Evolutionary conservation across 2,797 vertebrate species (phyloP).

Genomic region (Sandelia bainsii): DNA sequence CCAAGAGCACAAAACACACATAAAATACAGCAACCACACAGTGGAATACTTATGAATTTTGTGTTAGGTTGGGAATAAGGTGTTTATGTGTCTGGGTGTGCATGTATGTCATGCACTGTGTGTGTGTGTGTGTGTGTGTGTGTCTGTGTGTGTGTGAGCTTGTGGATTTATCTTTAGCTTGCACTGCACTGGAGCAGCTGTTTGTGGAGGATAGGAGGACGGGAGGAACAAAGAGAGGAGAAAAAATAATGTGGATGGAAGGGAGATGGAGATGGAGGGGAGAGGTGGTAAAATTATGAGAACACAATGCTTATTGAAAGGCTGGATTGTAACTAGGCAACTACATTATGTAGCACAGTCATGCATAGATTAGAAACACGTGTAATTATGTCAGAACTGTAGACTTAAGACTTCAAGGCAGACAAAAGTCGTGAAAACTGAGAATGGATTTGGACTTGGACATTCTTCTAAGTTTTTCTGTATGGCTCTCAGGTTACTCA

Average conservation of each 20-base stretch:
- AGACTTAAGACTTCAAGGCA: not conserved
- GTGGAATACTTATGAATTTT: not conserved
- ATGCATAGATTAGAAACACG: not conserved
- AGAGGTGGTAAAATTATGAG: not conserved
- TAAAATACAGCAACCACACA: not conserved
- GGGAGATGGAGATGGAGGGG: slow-evolving; percentile 19
- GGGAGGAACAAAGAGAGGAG: slow-evolving; percentile 44
- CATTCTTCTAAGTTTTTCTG: too few relatives aligned
- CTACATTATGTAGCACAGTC: not conserved
- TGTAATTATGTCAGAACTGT: not conserved
- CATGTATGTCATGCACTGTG: not conserved
- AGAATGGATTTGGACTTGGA: not conserved
- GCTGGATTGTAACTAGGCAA: slow-evolving; percentile 4
- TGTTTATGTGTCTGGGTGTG: not conserved
- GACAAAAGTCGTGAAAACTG: not conserved
- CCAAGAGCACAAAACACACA: slow-evolving; percentile 2
- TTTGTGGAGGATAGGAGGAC: slow-evolving; percentile 17
- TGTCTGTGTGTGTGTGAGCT: slow-evolving; percentile 2
- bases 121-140: slow-evolving; percentile 3
- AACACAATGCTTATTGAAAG: not conserved
- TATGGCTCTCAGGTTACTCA: too few relatives aligned
- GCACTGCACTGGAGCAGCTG: slow-evolving; percentile 10
- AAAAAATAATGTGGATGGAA: slow-evolving; percentile 17
- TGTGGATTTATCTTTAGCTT: slow-evolving; percentile 36
- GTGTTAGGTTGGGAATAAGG: slow-evolving; percentile 12